Evolutionary conservation across 2,888 invertebrate species (phyloP).

Genomic region (Andrena dorsata): DNA sequence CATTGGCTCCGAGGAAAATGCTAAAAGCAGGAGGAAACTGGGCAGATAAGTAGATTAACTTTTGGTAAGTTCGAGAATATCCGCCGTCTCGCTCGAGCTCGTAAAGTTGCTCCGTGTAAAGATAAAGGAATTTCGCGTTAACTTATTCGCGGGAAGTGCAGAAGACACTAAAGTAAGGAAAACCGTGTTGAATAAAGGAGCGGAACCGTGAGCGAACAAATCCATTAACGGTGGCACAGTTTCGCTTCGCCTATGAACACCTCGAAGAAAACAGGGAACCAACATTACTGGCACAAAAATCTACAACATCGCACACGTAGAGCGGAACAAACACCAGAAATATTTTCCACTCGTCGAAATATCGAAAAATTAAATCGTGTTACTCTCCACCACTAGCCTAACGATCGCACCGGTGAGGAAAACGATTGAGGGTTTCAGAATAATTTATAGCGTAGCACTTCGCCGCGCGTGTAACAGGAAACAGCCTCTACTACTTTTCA

Average conservation of each 20-base stretch:
- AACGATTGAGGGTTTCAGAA: too few species aligned
- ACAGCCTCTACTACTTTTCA: too few species aligned
- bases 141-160: background rate
- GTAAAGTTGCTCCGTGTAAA: slow-evolving; percentile 22
- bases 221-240: background rate
- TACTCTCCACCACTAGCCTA: too few species aligned
- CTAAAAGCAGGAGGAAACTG: slow-evolving; percentile 23
- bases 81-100: slow-evolving; percentile 13
- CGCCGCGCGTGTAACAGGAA: too few species aligned
- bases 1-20: slow-evolving; percentile 13
- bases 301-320: too few species aligned
- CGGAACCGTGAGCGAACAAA: background rate
- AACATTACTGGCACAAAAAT: too few species aligned
- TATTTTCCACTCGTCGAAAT: too few species aligned
- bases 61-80: slow-evolving; percentile 27
- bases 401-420: too few species aligned
- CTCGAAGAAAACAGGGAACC: too few species aligned
- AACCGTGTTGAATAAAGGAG: background rate
- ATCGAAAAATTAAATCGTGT: too few species aligned
- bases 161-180: background rate
- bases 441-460: too few species aligned
- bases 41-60: slow-evolving; percentile 49
- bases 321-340: too few species aligned
- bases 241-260: background rate
- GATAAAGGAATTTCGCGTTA: slow-evolving; percentile 38